phyloP scores from a whole-genome alignment of 1,140 invertebrate genomes.

The Zaprionus tsacasi region DNA sequence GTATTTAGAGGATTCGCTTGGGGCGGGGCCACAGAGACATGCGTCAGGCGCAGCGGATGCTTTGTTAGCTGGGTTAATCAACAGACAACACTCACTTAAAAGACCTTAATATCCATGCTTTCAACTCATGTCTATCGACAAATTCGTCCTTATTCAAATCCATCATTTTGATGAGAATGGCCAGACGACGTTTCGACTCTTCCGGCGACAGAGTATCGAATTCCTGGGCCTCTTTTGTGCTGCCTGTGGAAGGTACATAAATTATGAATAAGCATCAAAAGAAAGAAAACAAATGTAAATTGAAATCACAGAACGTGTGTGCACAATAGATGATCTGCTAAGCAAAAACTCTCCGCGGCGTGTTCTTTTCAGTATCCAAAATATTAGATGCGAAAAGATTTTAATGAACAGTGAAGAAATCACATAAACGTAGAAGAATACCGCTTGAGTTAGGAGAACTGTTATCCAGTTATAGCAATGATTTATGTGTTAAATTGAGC shows the following conservation, averaged over 20 bases:
- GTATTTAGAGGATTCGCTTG: not conserved
- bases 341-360: slow-evolving; percentile 35
- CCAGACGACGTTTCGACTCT: slow-evolving; percentile 93
- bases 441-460: not conserved
- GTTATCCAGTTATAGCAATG: not conserved
- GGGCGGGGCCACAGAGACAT: slow-evolving; percentile 37
- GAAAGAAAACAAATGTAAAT: slow-evolving; percentile 13
- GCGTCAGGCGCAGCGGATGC: slow-evolving; percentile 22
- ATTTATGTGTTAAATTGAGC: no score
- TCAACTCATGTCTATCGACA: slow-evolving; percentile 93
- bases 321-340: slow-evolving; percentile 34
- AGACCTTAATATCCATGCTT: slow-evolving; percentile 96
- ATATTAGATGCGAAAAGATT: slow-evolving; percentile 27
- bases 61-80: slow-evolving; percentile 60
- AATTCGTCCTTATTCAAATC: slow-evolving; percentile 90
- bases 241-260: slow-evolving; percentile 87
- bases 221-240: slow-evolving; percentile 95
- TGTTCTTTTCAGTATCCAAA: slow-evolving; percentile 32
- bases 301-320: slow-evolving; percentile 21
- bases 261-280: slow-evolving; percentile 23
- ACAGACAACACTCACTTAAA: slow-evolving; percentile 90
- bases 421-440: not conserved
- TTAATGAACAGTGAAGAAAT: slow-evolving; percentile 35
- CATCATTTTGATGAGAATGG: slow-evolving; percentile 94
- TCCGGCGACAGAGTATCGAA: slow-evolving; percentile 94